Base-by-base conservation (phyloP, 2,888 invertebrate species). In the Heliconius hortense region DNA sequence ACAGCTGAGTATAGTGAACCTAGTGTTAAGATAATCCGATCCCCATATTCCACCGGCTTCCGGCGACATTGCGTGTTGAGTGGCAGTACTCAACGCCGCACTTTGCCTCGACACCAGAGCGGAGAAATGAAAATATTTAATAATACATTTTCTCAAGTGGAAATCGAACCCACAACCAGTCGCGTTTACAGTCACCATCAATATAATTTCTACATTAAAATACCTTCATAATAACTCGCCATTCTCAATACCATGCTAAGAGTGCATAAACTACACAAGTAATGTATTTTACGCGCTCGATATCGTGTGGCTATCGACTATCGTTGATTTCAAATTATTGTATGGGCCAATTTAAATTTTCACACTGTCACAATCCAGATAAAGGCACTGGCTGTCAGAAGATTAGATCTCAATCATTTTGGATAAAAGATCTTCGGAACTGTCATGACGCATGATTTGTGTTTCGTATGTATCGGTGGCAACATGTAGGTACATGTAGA, bases 311-410 rank as follows among this genome's bases (percentile, higher is more conserved):
- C 71, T 28, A 60, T 60, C 62, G 71, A 71, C 39, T 71, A 60
- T 71, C 39, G 71, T 59, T 60, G 26, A 71, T 53, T 69, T 69
- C 4, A 69, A 69, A 69, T 69, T 71, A 71, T 43, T 60, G 13
- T 62, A 43, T 26, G 24, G 28, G 39, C 59, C 35, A 35, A 60
- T 71, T 71, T 62, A 75, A 72, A n/a, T 74, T 76, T 76, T 74
- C 63, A 76, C 76, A 72, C 76, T 72, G 70, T 78, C 78, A 78
- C 71, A 73, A 71, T 63, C 31, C 35, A 62, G 77, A 77, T 77
- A 74, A 66, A 67, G 66, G 60, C 28, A 31, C 76, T 76, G 78
- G 26, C 76, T 76, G 78, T 77, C 77, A 77, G 74, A 62, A 74
- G 78, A 78, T 78, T 72, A 76, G 73, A 78, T 78, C 78, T 72